Base-by-base conservation (phyloP, 2,113 vertebrate species). In the Cyanistes caeruleus region DNA sequence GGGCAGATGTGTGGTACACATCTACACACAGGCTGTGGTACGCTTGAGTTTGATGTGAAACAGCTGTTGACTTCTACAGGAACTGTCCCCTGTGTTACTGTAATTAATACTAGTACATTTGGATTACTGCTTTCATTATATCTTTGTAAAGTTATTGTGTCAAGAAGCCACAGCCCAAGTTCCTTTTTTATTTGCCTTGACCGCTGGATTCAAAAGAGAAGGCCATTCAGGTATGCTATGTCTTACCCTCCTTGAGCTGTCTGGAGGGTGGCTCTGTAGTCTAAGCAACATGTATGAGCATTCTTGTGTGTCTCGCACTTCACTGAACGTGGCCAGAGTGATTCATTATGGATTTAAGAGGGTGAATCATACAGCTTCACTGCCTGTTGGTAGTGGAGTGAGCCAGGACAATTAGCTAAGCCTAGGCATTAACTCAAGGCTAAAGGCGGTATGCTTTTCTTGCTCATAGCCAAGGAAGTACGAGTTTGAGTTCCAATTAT, bases 401-500 rank as follows among this genome's bases (percentile, higher is more conserved):
- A 80, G 49, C 49, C 5, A 7, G 37, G 27, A 60, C 22, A 27
- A 58, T 78, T 63, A 84, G 52, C 30, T 48, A 63, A 63, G 65
- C 51, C 56, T 73, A 88, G 75, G 41, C 62, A 73, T 56, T 79
- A 64, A 68, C 62, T 78, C 43, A 31, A 53, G 49, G 39, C 72
- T 85, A 69, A 90, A 94, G 43, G 46, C 11, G 59, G 30, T 43
- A 11, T 64, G 31, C 22, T 56, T 83, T 88, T 62, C 90, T 88
- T 58, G 18, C 70, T 93, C 72, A 86, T 62, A 90, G 88, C 16
- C 33, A 62, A 27, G 14, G 14, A 92, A 81, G 46, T 74, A 31
- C 48, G 60, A 88, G 37, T 91, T 95, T 85, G 60, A 73, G 95
- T 92, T 90, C 63, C 82, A 73, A 8, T 88, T 94, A 92, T 60